Evolutionary conservation across 2,888 invertebrate genomes (phyloP).

Genomic region (Stomorhina lunata): DNA sequence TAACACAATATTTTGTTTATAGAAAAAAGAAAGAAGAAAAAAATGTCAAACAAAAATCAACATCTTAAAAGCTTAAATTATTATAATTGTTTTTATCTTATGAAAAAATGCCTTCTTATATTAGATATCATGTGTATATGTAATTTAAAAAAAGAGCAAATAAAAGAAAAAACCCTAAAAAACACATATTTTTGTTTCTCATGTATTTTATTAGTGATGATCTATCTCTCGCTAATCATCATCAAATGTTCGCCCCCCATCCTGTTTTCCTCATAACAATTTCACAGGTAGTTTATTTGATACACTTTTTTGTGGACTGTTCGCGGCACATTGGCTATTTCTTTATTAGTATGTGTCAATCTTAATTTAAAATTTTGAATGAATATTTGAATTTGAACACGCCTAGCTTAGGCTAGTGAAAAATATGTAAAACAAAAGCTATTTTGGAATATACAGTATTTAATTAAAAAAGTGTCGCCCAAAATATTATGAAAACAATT

Average conservation of each 20-base stretch:
- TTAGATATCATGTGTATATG: conserved; percentile 60
- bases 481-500: no score
- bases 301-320: neutral
- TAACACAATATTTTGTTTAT: conserved; percentile 49
- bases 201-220: conserved; percentile 47
- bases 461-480: no score
- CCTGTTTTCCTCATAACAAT: conserved; percentile 67
- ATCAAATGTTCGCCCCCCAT: conserved; percentile 3
- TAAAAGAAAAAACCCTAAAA: conserved; percentile 63
- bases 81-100: conserved; percentile 63
- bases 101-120: conserved; percentile 60
- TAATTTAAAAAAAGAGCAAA: conserved; percentile 63
- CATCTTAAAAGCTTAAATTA: conserved; percentile 48
- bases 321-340: neutral
- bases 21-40: conserved; percentile 46
- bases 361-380: no score
- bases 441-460: no score
- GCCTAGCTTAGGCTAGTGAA: no score
- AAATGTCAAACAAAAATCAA: conserved; percentile 42
- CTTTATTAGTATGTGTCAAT: no score
- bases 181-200: conserved; percentile 56
- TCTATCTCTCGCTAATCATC: neutral
- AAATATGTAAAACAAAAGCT: no score
- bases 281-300: conserved; percentile 27
- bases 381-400: no score